phyloP scores from a whole-genome alignment of 2,797 vertebrate genomes.

The Phoeniculus purpureus region DNA sequence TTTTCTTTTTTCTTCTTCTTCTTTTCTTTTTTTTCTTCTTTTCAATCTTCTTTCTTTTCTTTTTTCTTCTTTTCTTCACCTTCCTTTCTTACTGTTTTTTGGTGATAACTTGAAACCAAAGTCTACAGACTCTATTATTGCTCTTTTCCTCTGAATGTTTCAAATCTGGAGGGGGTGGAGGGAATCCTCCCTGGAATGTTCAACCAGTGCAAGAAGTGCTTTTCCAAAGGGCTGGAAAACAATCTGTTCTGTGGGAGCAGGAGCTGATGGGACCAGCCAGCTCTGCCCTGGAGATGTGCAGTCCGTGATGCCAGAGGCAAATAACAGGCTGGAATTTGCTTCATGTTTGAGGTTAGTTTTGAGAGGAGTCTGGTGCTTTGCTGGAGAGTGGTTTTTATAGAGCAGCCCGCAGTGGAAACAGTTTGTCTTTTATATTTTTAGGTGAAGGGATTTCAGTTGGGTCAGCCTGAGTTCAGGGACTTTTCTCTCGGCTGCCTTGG shows the following conservation, averaged over 20 bases:
- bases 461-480: neutral
- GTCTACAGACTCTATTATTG: neutral
- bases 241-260: slow-evolving; percentile 55
- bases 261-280: slow-evolving; percentile 43
- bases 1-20: too few species aligned
- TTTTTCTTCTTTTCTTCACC: neutral
- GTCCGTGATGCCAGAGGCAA: slow-evolving; percentile 58
- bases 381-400: slow-evolving; percentile 31
- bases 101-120: neutral
- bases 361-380: slow-evolving; percentile 3
- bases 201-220: neutral
- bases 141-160: slow-evolving; percentile 1
- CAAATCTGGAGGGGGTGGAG: slow-evolving; percentile 1
- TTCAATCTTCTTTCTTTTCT: neutral
- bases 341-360: slow-evolving; percentile 56
- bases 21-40: too few species aligned
- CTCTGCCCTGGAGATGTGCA: slow-evolving; percentile 54
- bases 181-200: slow-evolving; percentile 51
- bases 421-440: slow-evolving; percentile 55
- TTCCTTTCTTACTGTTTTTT: too few species aligned
- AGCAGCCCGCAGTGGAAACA: slow-evolving; percentile 49
- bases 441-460: slow-evolving; percentile 47
- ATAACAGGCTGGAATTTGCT: slow-evolving; percentile 44
- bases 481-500: neutral
- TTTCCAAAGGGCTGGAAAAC: slow-evolving; percentile 48